Evolutionary conservation across 2,113 vertebrate genomes (phyloP).

Genomic region (Coptodon rendalli): DNA sequence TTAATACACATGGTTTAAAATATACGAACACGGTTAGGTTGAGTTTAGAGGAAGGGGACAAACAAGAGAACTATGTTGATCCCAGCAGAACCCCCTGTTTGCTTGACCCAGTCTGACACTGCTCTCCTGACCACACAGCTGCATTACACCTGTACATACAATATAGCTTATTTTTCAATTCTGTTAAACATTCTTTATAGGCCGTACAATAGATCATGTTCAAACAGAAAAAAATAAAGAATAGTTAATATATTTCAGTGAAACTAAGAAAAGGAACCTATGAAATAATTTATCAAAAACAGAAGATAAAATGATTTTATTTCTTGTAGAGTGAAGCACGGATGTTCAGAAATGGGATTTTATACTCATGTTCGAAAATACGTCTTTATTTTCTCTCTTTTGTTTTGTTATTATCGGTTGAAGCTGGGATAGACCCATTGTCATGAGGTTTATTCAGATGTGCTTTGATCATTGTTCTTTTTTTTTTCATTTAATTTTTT

Average conservation of each 20-base stretch:
- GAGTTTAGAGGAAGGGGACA: slow-evolving; percentile 2
- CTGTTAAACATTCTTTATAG: slow-evolving; percentile 72
- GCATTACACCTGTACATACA: slow-evolving; percentile 71
- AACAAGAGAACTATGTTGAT: slow-evolving; percentile 12
- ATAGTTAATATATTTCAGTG: slow-evolving; percentile 73
- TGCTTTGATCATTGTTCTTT: slow-evolving; percentile 43
- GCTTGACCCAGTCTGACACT: slow-evolving; percentile 43
- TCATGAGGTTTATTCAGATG: slow-evolving; percentile 54
- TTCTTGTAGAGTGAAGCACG: slow-evolving; percentile 69
- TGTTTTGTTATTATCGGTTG: slow-evolving; percentile 41
- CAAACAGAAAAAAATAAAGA: slow-evolving; percentile 52
- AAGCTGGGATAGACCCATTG: slow-evolving; percentile 64
- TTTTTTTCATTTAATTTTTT: not conserved
- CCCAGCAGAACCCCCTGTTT: slow-evolving; percentile 34
- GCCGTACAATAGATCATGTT: slow-evolving; percentile 64
- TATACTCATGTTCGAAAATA: slow-evolving; percentile 63
- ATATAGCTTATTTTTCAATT: slow-evolving; percentile 79
- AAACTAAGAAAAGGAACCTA: slow-evolving; percentile 69
- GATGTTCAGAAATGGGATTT: slow-evolving; percentile 65
- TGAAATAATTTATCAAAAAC: slow-evolving; percentile 71
- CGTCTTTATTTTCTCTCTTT: slow-evolving; percentile 33
- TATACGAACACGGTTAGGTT: not conserved
- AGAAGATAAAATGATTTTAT: slow-evolving; percentile 67
- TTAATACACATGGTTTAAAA: slow-evolving; percentile 21
- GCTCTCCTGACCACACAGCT: slow-evolving; percentile 55